Base-by-base conservation (phyloP, 1,140 invertebrate genomes). In the Lysiphlebus fabarum region DNA sequence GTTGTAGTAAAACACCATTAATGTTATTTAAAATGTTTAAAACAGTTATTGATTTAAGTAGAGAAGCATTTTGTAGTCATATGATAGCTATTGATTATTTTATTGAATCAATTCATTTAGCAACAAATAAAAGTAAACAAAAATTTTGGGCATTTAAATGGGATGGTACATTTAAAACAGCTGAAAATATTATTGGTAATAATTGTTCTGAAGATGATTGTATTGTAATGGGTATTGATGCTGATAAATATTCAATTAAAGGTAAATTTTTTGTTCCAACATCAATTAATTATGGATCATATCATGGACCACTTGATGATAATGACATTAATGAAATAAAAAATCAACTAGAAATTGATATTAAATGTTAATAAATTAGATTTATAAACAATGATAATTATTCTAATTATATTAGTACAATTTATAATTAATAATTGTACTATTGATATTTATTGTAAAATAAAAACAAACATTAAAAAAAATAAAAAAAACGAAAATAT, bases 31-130 rank as follows among this genome's bases (percentile, higher is more conserved):
- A 65, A 65, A n/a, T 63, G 74, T 12, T 37, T 80, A 37, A 75
- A 73, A 14, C 54, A 67, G 9, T 56, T 53, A 34, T 74, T 67
- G 17, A 36, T 12, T 44, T 55, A 84, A 82, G 53, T 36, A 66
- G 84, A 4, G 67, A 76, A 67, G 78, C 81, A 0, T 81, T 83
- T 54, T 85, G 84, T 66, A 84, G 81, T 57, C 83, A 85, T 59
- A 82, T 82, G 6, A 75, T 81, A 4, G 79, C 83, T 1, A 82
- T 84, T 41, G 7, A 81, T 6, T 77, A 84, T 17, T 81, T 85
- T 53, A 84, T 77, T 2, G 83, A 84, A 61, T 83, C 82, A 1
- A 65, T 85, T 54, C 65, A 77, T 7, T 54, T 64, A 0, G 63
- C 64, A 4, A 37, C 49, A 8, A 73, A 67, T 33, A 64, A 66